A percentile compares a stretch with the other conserved stretches of the same genome.
These are phyloP conservation scores for Diachasmimorpha longicaudata DNA, from an alignment of 1,140 invertebrate genomes.

Conservation along the genomic window DNA sequence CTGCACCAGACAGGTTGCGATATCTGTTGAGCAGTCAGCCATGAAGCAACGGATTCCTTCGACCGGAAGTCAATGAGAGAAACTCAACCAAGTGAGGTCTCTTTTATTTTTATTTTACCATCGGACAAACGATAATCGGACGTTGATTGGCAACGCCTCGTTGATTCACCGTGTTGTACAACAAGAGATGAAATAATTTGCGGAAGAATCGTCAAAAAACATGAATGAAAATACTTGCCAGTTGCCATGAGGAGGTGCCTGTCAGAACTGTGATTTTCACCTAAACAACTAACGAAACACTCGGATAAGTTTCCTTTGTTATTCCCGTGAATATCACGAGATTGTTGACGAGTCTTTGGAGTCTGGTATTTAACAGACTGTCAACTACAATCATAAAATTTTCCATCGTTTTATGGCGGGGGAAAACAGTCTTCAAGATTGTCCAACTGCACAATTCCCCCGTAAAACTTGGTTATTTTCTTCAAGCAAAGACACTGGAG, in stretches of 20 bases:
- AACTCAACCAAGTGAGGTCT: conserved; percentile 1
- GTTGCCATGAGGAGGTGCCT: not conserved
- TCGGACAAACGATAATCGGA: conserved; percentile 27
- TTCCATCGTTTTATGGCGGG: not conserved
- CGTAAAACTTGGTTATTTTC: not conserved
- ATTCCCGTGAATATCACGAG: no score
- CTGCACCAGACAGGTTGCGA: conserved; percentile 25
- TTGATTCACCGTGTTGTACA: conserved; percentile 10
- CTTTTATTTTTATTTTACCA: conserved; percentile 10
- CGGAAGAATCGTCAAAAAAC: not conserved
- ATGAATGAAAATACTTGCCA: not conserved
- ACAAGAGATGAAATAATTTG: conserved; percentile 26
- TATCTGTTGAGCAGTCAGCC: conserved; percentile 19
- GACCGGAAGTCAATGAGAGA: conserved; percentile 26
- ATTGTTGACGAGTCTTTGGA: not conserved
- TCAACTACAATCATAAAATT: not conserved
- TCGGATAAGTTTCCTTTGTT: no score
- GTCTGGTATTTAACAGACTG: not conserved
- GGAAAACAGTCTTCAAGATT: not conserved
- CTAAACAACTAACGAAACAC: no score
- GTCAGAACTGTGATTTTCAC: not conserved
- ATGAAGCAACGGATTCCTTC: conserved; percentile 17
- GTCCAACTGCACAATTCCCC: not conserved
- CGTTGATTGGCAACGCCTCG: conserved; percentile 29
- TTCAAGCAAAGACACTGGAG: not conserved